phyloP scores from a whole-genome alignment of 2,797 vertebrate genomes.

The Amniataba percoides region DNA sequence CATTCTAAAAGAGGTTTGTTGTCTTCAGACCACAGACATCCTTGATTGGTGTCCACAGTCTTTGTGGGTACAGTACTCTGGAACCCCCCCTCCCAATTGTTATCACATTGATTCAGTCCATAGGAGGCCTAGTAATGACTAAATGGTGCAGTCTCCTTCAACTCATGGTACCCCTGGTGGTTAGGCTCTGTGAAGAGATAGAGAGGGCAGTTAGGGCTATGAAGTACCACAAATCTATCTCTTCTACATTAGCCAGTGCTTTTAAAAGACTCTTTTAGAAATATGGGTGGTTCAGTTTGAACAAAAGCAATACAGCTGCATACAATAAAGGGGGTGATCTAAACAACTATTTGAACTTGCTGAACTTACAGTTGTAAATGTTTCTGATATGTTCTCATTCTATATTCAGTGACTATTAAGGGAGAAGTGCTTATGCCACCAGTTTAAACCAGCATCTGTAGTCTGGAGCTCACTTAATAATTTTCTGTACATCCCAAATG shows the following conservation, averaged over 20 bases:
- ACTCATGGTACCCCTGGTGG: slow-evolving; percentile 90
- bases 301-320: background rate
- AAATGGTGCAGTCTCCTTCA: slow-evolving; percentile 89
- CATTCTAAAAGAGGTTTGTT: slow-evolving; percentile 70
- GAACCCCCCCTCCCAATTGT: slow-evolving; percentile 23
- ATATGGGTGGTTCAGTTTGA: slow-evolving; percentile 24
- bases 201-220: slow-evolving; percentile 85
- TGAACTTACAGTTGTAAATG: slow-evolving; percentile 7
- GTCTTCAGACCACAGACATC: slow-evolving; percentile 26
- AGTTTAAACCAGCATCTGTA: slow-evolving; percentile 21
- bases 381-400: slow-evolving; percentile 25
- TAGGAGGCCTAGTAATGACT: slow-evolving; percentile 84
- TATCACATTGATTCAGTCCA: slow-evolving; percentile 81
- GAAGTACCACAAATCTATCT: slow-evolving; percentile 72
- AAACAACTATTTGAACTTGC: slow-evolving; percentile 11
- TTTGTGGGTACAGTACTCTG: slow-evolving; percentile 49
- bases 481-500: slow-evolving; percentile 88
- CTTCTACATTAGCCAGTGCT: slow-evolving; percentile 48
- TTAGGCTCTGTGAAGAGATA: slow-evolving; percentile 89
- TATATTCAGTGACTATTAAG: slow-evolving; percentile 25
- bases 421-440: slow-evolving; percentile 1
- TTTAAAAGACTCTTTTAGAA: slow-evolving; percentile 75
- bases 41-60: slow-evolving; percentile 45
- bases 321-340: background rate
- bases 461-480: slow-evolving; percentile 75